Conservation (phyloP, 1,140 invertebrate species). For the Drosophila nasuta region DNA sequence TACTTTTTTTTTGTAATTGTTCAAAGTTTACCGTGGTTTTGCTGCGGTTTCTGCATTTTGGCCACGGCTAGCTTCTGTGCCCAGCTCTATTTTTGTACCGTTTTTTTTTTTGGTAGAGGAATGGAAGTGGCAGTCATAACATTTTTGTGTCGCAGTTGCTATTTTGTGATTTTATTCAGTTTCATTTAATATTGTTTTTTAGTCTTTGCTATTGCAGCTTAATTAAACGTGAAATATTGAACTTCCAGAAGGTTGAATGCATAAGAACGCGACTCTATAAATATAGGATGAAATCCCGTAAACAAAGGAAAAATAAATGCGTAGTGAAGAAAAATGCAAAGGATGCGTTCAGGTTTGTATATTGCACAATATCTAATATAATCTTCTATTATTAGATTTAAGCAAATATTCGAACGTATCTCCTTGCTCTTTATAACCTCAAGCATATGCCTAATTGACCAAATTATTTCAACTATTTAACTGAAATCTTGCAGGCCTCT, state of each 20-base stretch:
- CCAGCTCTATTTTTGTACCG: constrained; percentile 50
- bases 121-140: constrained; percentile 45
- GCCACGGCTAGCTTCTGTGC: constrained; percentile 61
- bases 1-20: constrained; percentile 75
- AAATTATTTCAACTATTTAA: constrained; percentile 80
- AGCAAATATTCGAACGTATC: too few relatives aligned
- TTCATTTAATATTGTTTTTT: constrained; percentile 24
- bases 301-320: too few relatives aligned
- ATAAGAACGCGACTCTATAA: constrained; percentile 22
- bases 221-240: constrained; percentile 78
- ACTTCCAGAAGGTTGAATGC: constrained; percentile 55
- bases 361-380: too few relatives aligned
- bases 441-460: constrained; percentile 60
- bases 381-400: too few relatives aligned
- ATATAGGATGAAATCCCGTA: constrained; percentile 22
- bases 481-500: constrained; percentile 27
- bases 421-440: not conserved
- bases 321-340: too few relatives aligned
- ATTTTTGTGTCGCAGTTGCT: constrained; percentile 62
- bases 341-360: too few relatives aligned
- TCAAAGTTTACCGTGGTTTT: constrained; percentile 78
- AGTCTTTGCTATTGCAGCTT: constrained; percentile 59
- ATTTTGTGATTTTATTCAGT: constrained; percentile 67
- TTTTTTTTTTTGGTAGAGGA: constrained; percentile 50
- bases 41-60: constrained; percentile 76